Percentiles rank a stretch among this genome's conserved stretches.
Evolutionary conservation across 2,797 vertebrate species (phyloP).

Genomic region (Nyctalus aviator): DNA sequence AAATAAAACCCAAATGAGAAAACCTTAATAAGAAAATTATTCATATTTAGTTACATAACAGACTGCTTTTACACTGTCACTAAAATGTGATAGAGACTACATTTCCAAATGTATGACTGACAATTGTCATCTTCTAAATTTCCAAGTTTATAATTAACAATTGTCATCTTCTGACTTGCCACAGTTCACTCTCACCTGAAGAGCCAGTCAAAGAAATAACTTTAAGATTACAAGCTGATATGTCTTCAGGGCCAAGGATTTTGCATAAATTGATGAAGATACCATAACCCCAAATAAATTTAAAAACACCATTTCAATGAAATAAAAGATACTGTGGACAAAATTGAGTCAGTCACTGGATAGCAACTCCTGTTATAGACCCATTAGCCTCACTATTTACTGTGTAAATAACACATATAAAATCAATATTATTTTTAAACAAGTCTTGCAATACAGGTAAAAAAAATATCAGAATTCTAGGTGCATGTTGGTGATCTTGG

Average conservation of each 20-base stretch:
- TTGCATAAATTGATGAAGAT: not conserved
- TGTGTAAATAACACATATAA: not conserved
- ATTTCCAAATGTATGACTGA: conserved; percentile 76
- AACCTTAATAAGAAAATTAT: conserved; percentile 79
- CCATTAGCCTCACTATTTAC: not conserved
- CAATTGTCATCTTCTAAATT: conserved; percentile 70
- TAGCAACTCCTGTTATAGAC: not conserved
- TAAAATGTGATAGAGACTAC: conserved; percentile 72
- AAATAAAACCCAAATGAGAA: conserved; percentile 77
- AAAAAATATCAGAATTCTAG: not conserved
- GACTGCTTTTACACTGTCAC: conserved; percentile 72
- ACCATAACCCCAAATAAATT: not conserved
- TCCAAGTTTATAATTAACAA: conserved; percentile 59
- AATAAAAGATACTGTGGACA: not conserved
- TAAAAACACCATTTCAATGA: not conserved
- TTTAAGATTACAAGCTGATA: not conserved
- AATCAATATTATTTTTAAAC: not conserved
- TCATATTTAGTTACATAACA: conserved; percentile 70
- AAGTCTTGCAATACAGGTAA: not conserved
- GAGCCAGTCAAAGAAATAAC: not conserved
- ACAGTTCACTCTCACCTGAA: conserved; percentile 32
- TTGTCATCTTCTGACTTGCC: conserved; percentile 39
- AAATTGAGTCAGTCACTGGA: not conserved
- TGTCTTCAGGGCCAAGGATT: not conserved
- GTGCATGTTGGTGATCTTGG: not conserved